Conservation (phyloP, 2,888 invertebrate genomes). For the Drosophila koepferae region DNA sequence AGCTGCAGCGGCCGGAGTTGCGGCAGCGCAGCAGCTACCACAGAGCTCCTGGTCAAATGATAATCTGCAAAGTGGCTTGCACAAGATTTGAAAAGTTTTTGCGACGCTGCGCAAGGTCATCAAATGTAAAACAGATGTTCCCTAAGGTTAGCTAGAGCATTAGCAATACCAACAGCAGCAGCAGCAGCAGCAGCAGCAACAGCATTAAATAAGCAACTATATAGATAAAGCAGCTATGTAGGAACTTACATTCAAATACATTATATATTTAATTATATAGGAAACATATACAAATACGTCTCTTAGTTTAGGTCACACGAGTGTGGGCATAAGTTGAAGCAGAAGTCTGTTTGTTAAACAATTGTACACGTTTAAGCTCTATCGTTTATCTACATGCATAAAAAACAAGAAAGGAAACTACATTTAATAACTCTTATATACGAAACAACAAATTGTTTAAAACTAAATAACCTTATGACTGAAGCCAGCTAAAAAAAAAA, state of each 20-base stretch:
- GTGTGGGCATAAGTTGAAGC: slow-evolving; percentile 62
- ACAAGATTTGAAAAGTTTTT: slow-evolving; percentile 77
- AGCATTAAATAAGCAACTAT: slow-evolving; percentile 25
- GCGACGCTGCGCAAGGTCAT: slow-evolving; percentile 29
- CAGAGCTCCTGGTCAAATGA: slow-evolving; percentile 82
- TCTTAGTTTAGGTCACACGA: slow-evolving; percentile 69
- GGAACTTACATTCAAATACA: slow-evolving; percentile 7
- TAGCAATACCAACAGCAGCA: not conserved
- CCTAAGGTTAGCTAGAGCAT: not conserved
- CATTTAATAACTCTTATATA: slow-evolving; percentile 47
- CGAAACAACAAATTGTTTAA: slow-evolving; percentile 55
- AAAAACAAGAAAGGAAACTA: slow-evolving; percentile 25
- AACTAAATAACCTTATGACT: slow-evolving; percentile 65
- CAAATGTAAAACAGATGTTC: slow-evolving; percentile 31
- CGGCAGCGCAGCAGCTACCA: slow-evolving; percentile 58
- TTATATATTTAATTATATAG: slow-evolving; percentile 26
- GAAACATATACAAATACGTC: slow-evolving; percentile 47
- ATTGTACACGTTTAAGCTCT: slow-evolving; percentile 79
- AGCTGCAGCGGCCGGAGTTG: slow-evolving; percentile 1
- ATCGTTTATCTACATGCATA: slow-evolving; percentile 80
- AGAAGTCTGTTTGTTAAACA: slow-evolving; percentile 80
- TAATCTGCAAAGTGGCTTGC: slow-evolving; percentile 72
- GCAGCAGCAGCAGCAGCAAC: slow-evolving; percentile 6
- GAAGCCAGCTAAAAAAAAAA: slow-evolving; percentile 49
- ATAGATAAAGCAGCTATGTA: slow-evolving; percentile 14